Percentiles rank a stretch among this genome's conserved stretches.
Evolutionary conservation across 2,113 vertebrate genomes (phyloP).

Genomic region (Oenanthe melanoleuca): DNA sequence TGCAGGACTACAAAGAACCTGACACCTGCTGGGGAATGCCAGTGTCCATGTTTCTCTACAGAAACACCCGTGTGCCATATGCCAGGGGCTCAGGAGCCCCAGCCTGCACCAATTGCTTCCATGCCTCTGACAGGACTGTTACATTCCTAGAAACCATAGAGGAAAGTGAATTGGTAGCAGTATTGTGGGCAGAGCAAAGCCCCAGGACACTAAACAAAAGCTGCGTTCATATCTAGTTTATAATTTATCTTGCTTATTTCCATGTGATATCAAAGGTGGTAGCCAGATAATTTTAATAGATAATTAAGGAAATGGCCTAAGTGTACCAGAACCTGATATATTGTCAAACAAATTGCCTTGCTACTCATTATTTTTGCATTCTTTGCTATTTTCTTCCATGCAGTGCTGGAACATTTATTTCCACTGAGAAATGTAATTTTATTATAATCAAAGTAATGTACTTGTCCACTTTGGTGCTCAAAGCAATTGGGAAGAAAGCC

Average conservation of each 20-base stretch:
- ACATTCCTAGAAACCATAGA: background rate
- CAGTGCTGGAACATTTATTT: constrained; percentile 7
- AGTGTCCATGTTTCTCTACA: fast-evolving
- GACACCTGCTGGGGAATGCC: background rate
- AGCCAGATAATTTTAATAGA: background rate
- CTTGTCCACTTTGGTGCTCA: background rate
- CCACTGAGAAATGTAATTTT: constrained; percentile 4
- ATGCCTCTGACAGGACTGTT: background rate
- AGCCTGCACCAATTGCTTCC: background rate
- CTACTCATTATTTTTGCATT: background rate
- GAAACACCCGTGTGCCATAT: background rate
- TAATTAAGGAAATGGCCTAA: background rate
- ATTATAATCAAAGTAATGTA: background rate
- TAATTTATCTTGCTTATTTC: background rate
- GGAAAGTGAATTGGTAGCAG: background rate
- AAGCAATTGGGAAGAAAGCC: background rate
- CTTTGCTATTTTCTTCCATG: background rate
- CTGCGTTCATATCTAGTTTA: background rate
- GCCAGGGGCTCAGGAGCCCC: background rate
- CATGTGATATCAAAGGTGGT: background rate
- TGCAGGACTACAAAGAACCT: background rate
- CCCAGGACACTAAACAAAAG: background rate
- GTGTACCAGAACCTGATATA: background rate
- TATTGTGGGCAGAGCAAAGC: background rate
- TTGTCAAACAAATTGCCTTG: background rate